A percentile compares a stretch with the other conserved stretches of the same genome.
Evolutionary conservation across 2,113 vertebrate genomes (phyloP).

Genomic region (Corythornis cristatus): DNA sequence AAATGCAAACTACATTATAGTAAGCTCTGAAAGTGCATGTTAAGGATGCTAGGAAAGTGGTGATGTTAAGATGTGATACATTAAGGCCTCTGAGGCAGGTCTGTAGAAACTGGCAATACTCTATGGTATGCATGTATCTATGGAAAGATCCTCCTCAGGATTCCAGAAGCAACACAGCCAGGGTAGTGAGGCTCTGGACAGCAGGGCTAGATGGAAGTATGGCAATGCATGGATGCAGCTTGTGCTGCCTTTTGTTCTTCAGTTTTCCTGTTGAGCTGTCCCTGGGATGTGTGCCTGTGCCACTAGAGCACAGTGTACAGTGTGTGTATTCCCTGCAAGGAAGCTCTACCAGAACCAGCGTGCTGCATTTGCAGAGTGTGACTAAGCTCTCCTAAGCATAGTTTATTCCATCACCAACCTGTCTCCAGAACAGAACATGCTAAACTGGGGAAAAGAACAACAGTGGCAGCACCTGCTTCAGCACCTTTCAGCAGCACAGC

Average conservation of each 20-base stretch:
- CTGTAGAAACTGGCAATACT: background rate
- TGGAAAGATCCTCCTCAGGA: background rate
- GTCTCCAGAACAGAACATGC: background rate
- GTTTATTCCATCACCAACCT: background rate
- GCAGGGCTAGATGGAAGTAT: background rate
- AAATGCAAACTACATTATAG: background rate
- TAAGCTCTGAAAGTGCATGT: background rate
- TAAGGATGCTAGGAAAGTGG: background rate
- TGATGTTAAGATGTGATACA: background rate
- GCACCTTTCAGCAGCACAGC: background rate
- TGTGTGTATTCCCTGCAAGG: background rate
- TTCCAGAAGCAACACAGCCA: background rate
- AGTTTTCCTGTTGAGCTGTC: background rate
- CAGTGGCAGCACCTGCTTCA: background rate
- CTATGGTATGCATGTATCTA: rapidly evolving
- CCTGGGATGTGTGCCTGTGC: background rate
- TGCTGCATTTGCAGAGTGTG: background rate
- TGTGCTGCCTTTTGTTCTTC: background rate
- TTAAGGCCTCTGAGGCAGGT: background rate
- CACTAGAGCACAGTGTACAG: background rate
- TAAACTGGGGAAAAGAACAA: background rate
- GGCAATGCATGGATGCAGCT: background rate
- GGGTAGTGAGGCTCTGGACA: background rate
- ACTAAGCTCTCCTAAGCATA: background rate
- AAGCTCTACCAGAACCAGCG: background rate